Conservation (phyloP, 2,113 vertebrate species). For the Petaurus breviceps region DNA sequence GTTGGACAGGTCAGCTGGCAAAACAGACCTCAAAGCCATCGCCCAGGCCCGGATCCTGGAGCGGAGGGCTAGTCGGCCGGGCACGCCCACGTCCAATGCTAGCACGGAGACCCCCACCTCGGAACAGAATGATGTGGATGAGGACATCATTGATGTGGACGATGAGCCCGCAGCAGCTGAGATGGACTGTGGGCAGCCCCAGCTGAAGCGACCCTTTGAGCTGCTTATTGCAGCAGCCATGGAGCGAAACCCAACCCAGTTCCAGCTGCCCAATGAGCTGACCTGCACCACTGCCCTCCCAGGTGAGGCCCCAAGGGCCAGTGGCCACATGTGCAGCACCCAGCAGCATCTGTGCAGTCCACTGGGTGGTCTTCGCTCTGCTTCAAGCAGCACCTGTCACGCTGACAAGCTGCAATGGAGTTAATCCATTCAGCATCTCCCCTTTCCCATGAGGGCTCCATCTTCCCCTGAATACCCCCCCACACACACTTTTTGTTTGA, state of each 20-base stretch:
- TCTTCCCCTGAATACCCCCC: neutral
- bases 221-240: conserved; percentile 97
- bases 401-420: neutral
- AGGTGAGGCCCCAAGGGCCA: conserved; percentile 83
- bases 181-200: conserved; percentile 87
- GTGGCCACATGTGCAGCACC: neutral
- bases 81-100: conserved; percentile 96
- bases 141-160: conserved; percentile 95
- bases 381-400: neutral
- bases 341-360: neutral
- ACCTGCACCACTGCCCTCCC: conserved; percentile 98
- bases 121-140: conserved; percentile 96
- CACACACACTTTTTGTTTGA: neutral
- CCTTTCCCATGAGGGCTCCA: neutral
- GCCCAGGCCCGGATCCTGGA: conserved; percentile 95
- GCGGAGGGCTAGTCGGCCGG: conserved; percentile 93
- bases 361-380: neutral
- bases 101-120: conserved; percentile 95
- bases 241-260: conserved; percentile 98
- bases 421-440: neutral
- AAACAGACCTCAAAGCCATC: conserved; percentile 86
- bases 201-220: conserved; percentile 97
- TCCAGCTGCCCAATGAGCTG: conserved; percentile 97
- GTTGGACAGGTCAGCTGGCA: conserved; percentile 89
- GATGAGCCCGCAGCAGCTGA: conserved; percentile 92